Conservation (phyloP, 2,797 vertebrate species). For the Bryconaethiops microstoma region DNA sequence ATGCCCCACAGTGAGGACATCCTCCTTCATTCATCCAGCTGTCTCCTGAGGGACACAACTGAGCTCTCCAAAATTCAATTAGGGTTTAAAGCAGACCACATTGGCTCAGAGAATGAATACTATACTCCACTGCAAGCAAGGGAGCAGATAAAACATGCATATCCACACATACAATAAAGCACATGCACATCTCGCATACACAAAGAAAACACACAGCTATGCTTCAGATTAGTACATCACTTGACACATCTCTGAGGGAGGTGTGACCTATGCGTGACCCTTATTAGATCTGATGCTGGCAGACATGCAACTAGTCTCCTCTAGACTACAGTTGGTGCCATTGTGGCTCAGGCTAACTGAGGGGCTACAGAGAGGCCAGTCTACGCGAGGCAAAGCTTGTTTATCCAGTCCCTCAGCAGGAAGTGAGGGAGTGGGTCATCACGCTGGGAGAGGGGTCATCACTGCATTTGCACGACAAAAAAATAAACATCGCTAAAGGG, state of each 20-base stretch:
- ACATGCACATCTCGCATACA: background rate
- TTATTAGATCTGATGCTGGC: slow-evolving; percentile 31
- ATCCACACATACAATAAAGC: background rate
- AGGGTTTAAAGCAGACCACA: slow-evolving; percentile 30
- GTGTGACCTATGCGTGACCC: slow-evolving; percentile 52
- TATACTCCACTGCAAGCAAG: background rate
- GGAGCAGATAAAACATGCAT: background rate
- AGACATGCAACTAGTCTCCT: slow-evolving; percentile 34
- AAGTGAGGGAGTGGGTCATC: slow-evolving; percentile 47
- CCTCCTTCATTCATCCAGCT: slow-evolving; percentile 31
- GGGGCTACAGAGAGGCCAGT: slow-evolving; percentile 34
- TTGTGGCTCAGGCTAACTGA: slow-evolving; percentile 57
- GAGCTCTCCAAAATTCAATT: slow-evolving; percentile 38
- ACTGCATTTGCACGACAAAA: slow-evolving; percentile 27
- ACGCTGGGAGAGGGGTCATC: slow-evolving; percentile 38
- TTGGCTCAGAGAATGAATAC: background rate
- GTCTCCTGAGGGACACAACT: slow-evolving; percentile 2
- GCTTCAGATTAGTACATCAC: slow-evolving; percentile 47
- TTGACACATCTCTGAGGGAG: slow-evolving; percentile 54
- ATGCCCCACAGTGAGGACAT: slow-evolving; percentile 48
- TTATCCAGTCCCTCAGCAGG: slow-evolving; percentile 48
- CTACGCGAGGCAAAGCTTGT: slow-evolving; percentile 51
- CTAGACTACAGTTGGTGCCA: slow-evolving; percentile 61
- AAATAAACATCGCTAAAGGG: slow-evolving; percentile 26
- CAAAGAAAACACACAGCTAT: slow-evolving; percentile 22